Base-by-base conservation (phyloP, 2,113 vertebrate species). In the Agapornis roseicollis region DNA sequence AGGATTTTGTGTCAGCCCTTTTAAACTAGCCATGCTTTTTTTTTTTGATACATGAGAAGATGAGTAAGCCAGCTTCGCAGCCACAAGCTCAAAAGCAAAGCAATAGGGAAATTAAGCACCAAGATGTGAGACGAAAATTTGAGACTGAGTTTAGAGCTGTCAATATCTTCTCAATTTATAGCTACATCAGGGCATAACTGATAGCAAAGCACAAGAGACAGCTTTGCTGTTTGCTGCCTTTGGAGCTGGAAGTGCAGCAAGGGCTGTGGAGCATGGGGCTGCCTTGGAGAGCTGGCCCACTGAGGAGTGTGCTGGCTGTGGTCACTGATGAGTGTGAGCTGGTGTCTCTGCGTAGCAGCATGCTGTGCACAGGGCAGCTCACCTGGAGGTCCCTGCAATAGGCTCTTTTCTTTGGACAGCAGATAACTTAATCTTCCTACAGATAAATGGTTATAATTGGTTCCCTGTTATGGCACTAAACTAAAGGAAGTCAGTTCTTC, bases 1-100 rank as follows among this genome's bases (percentile, higher is more conserved):
- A 78, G 50, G 80, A 83, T 86, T 96, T 92, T 74, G 14, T 90
- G 42, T 70, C 69, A 79, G 28, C 23, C 28, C 39, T 90, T 92
- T 80, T 60, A 58, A 77, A 64, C 50, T 50, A 83, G 42, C 46
- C 46, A 13, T 64, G 31, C 68, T 88, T 90, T 90, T 25, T 90
- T 25, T 50, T 63, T 86, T 80, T 74, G 46, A 9, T 90, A 23
- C 5, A 56, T 71, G 37, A 69, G 63, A 93, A 23, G 35, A 64
- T 8, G 17, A 56, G n/a, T 80, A 73, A 84, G 22, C 22, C 46
- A 63, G 18, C 41, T 85, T 84, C 55, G 73, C 37, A 79, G 72
- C 37, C 71, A 69, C 31, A 29, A 85, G 49, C 68, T 84, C 80
- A 80, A 83, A 44, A 6, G 7, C 64, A 89, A 86, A 88, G 22